Conservation (phyloP, 2,888 invertebrate genomes). For the Cheilosia variabilis region DNA sequence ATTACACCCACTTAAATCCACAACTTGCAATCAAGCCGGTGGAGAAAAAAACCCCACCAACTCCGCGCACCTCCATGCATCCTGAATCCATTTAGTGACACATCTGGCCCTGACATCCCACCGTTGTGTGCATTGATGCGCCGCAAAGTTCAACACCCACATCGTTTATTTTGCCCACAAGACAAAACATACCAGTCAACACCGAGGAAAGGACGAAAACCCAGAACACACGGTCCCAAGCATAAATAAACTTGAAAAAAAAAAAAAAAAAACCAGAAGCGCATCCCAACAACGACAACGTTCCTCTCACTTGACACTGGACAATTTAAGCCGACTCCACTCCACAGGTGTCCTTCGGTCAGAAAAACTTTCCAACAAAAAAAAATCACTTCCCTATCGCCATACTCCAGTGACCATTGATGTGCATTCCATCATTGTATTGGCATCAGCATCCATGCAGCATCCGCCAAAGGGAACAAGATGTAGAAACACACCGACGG, state of each 20-base stretch:
- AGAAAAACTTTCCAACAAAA: slow-evolving; percentile 8
- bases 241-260: slow-evolving; percentile 67
- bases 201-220: slow-evolving; percentile 46
- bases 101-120: slow-evolving; percentile 49
- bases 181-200: slow-evolving; percentile 22
- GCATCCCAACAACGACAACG: slow-evolving; percentile 25
- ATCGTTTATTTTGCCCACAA: slow-evolving; percentile 28
- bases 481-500: slow-evolving; percentile 71
- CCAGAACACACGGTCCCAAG: slow-evolving; percentile 52
- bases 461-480: slow-evolving; percentile 48
- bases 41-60: slow-evolving; percentile 4
- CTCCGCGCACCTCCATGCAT: slow-evolving; percentile 59
- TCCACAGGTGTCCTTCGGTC: slow-evolving; percentile 64
- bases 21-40: slow-evolving; percentile 67
- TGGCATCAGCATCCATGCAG: slow-evolving; percentile 63
- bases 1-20: slow-evolving; percentile 64
- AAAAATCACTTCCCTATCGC: slow-evolving; percentile 34
- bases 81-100: slow-evolving; percentile 69
- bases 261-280: slow-evolving; percentile 31
- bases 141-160: slow-evolving; percentile 48
- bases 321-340: slow-evolving; percentile 53
- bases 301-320: slow-evolving; percentile 38
- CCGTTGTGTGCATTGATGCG: slow-evolving; percentile 25
- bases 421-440: slow-evolving; percentile 72
- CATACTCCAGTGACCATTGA: slow-evolving; percentile 67